A percentile compares a stretch with the other conserved stretches of the same genome.
Evolutionary conservation across 2,888 invertebrate genomes (phyloP).

Genomic region (Cecidostiba fungosa): DNA sequence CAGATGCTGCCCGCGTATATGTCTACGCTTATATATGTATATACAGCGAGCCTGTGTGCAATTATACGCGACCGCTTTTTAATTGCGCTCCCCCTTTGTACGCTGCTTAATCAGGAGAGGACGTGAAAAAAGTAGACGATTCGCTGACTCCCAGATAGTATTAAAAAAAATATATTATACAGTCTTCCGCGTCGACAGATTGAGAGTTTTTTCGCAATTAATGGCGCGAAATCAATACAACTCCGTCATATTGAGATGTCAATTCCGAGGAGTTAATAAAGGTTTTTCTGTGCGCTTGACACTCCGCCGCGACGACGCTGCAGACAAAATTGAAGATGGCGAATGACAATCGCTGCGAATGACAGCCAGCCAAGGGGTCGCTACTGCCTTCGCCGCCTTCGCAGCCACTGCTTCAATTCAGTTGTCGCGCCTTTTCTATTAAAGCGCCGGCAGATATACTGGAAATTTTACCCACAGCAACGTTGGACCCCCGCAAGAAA

Average conservation of each 20-base stretch:
- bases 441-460: conserved; percentile 55
- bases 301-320: conserved; percentile 21
- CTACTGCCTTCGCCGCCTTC: no score
- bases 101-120: conserved; percentile 16
- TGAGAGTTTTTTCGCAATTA: conserved; percentile 23
- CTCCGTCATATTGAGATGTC: conserved; percentile 58
- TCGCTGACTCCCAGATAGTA: background rate
- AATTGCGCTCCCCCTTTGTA: conserved; percentile 31
- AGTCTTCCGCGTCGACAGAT: background rate
- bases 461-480: conserved; percentile 31
- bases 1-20: background rate
- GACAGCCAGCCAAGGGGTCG: conserved; percentile 63
- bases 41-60: background rate
- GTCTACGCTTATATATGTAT: background rate
- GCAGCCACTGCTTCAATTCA: conserved; percentile 39
- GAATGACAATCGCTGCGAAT: conserved; percentile 64
- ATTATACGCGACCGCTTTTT: conserved; percentile 48
- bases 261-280: conserved; percentile 64
- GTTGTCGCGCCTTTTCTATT: conserved; percentile 60
- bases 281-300: conserved; percentile 63
- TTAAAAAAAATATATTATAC: no score
- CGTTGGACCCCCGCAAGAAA: background rate
- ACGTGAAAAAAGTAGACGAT: background rate
- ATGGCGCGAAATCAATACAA: conserved; percentile 60
- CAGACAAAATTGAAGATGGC: conserved; percentile 65